A percentile compares a stretch with the other conserved stretches of the same genome.
Conservation (phyloP, 2,888 invertebrate genomes). For the Daptonema setosum region DNA sequence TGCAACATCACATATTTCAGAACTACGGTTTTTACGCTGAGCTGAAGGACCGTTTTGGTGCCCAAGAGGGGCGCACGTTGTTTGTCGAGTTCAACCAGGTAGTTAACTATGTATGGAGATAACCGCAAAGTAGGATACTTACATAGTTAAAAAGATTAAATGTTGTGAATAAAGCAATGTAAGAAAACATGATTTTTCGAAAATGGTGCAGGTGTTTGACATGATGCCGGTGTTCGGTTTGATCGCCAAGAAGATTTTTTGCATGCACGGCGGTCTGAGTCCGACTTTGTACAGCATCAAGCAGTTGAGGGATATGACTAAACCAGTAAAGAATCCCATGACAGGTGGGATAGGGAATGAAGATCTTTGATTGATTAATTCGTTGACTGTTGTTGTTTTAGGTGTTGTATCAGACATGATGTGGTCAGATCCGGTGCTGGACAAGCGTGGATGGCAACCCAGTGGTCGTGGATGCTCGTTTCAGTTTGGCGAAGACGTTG, state of each 20-base stretch:
- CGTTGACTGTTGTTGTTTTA: too few species aligned
- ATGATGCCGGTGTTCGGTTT: not conserved
- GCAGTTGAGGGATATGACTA: not conserved
- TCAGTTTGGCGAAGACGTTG: not conserved
- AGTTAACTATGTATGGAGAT: not conserved
- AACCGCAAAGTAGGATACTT: too few species aligned
- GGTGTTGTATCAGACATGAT: not conserved
- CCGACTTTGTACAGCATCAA: not conserved
- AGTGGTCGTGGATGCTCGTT: not conserved
- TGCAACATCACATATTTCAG: not conserved
- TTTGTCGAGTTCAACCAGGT: not conserved
- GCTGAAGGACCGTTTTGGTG: not conserved
- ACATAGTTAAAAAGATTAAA: too few species aligned
- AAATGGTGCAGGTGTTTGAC: not conserved
- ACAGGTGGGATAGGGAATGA: too few species aligned
- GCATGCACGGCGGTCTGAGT: not conserved
- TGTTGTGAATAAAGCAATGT: too few species aligned
- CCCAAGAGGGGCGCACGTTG: not conserved
- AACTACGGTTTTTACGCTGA: not conserved
- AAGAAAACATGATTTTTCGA: not conserved
- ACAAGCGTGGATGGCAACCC: not conserved
- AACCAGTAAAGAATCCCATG: not conserved
- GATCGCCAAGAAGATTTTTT: not conserved
- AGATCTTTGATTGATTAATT: too few species aligned
- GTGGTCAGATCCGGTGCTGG: not conserved